Base-by-base conservation (phyloP, 2,113 vertebrate genomes). In the Pollimyrus isidori region DNA sequence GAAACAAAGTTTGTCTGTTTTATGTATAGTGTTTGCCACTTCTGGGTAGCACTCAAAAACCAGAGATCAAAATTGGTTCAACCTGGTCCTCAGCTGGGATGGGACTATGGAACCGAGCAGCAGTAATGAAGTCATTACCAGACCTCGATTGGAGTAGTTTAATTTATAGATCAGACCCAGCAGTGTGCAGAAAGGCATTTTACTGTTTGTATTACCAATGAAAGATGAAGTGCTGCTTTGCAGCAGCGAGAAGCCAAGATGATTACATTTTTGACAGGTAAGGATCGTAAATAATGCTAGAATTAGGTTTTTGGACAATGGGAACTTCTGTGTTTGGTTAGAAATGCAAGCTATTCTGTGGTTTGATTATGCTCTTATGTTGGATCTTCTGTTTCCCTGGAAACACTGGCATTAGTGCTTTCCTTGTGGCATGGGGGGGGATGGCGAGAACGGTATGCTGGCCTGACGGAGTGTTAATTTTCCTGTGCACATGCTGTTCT, bases 251-350 rank as follows among this genome's bases (percentile, higher is more conserved):
- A 76, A 83, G 52, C 86, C 86, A 58, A 48, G 69, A 62, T 88
- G 86, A 90, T 90, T 88, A 82, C 30, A 90, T 90, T 90, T 39
- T 90, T 52, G 89, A 83, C 89, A 88, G 89, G 86, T 88, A 39
- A 82, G 52, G 30, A 30, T 15, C 58, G 42, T 62, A 88, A 88
- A 88, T 88, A 21, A 90, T 52, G 39, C 30, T 30, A 23, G 58
- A 69, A 87, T 87, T 80, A 58, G 26, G 10, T 83, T 53, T 45
- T 87, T 73, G 65, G 49, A 53, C n/a, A 48, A 13, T 19, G 52
- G 89, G 88, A 76, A 62, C n/a, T 62, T 69, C 49, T 56, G 39
- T 49, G 49, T 62, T 42, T 17, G 7, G 49, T 56, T 85, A 50
- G 35, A 35, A 62, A 87, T 30, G 19, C 6, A 58, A 45, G 23